A percentile compares a stretch with the other conserved stretches of the same genome.
Conservation (phyloP, 2,113 vertebrate genomes). For the Hydrochoerus hydrochaeris region DNA sequence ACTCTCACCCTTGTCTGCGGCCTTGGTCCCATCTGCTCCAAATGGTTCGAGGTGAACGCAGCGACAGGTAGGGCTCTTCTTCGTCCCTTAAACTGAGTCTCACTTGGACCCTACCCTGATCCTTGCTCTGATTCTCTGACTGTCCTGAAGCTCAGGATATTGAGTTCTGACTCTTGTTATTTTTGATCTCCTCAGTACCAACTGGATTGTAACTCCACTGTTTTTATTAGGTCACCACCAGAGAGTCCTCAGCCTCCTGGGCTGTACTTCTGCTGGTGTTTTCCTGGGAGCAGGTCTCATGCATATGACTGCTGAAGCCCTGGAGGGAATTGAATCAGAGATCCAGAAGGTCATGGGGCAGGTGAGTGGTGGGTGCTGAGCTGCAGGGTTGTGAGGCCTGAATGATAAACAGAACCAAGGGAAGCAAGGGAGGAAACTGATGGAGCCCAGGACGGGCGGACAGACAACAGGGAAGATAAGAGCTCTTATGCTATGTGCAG, state of each 20-base stretch:
- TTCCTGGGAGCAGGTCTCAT: slow-evolving; percentile 84
- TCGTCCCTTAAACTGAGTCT: neutral
- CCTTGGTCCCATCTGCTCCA: slow-evolving; percentile 78
- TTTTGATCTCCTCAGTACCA: neutral
- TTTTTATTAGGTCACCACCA: slow-evolving; percentile 72
- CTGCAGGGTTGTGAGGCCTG: neutral
- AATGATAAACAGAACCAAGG: neutral
- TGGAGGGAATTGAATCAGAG: slow-evolving; percentile 78
- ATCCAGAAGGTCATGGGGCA: slow-evolving; percentile 55
- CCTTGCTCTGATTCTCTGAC: neutral
- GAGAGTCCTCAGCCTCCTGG: slow-evolving; percentile 78
- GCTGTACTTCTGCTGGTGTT: slow-evolving; percentile 80
- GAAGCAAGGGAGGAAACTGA: neutral
- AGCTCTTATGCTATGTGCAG: neutral
- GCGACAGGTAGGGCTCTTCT: slow-evolving; percentile 76
- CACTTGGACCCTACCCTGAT: neutral
- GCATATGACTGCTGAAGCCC: slow-evolving; percentile 82
- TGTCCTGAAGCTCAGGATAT: neutral
- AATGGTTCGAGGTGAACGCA: slow-evolving; percentile 80
- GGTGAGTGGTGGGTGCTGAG: slow-evolving; percentile 66
- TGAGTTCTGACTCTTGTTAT: neutral
- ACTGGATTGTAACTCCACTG: neutral
- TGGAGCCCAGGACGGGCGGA: neutral
- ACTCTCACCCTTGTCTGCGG: slow-evolving; percentile 79
- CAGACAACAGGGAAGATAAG: neutral